A percentile compares a stretch with the other conserved stretches of the same genome.
Evolutionary conservation across 1,140 invertebrate genomes (phyloP).

Genomic region (Mya arenaria): DNA sequence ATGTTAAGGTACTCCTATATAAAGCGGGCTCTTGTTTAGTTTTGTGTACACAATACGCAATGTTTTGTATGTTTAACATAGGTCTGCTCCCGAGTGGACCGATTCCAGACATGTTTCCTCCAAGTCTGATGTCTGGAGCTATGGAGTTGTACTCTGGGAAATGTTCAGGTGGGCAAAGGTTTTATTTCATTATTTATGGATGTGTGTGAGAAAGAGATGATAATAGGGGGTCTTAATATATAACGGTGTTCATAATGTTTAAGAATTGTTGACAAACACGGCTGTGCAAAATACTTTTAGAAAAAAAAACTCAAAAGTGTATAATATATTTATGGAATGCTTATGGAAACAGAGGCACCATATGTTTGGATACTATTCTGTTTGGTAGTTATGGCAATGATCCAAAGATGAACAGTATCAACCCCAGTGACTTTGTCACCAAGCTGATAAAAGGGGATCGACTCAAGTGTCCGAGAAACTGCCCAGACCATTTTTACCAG

Average conservation of each 20-base stretch:
- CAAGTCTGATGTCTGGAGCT: conserved; percentile 96
- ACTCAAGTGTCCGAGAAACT: not conserved
- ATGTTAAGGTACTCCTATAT: too few relatives aligned
- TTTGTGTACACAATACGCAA: too few relatives aligned
- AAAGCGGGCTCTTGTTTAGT: too few relatives aligned
- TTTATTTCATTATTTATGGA: not conserved
- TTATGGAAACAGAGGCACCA: not conserved
- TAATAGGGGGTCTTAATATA: not conserved
- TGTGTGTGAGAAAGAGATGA: not conserved
- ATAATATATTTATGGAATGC: not conserved
- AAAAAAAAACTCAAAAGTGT: not conserved
- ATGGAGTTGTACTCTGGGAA: conserved; percentile 95
- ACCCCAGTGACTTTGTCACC: not conserved
- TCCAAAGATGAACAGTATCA: not conserved
- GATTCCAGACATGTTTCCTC: conserved; percentile 87
- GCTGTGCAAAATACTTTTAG: not conserved
- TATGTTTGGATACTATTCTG: too few relatives aligned
- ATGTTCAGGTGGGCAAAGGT: conserved; percentile 88
- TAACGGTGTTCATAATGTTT: not conserved
- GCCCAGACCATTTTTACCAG: not conserved
- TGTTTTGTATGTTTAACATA: not conserved
- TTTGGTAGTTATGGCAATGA: conserved; percentile 17
- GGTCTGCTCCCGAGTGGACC: conserved; percentile 35
- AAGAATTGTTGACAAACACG: not conserved
- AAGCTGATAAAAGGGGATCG: not conserved